Evolutionary conservation across 30 jellyfish, hydroid and myxozoan species (phyloP).

Genomic region (Chrysaora quinquecirrha): DNA sequence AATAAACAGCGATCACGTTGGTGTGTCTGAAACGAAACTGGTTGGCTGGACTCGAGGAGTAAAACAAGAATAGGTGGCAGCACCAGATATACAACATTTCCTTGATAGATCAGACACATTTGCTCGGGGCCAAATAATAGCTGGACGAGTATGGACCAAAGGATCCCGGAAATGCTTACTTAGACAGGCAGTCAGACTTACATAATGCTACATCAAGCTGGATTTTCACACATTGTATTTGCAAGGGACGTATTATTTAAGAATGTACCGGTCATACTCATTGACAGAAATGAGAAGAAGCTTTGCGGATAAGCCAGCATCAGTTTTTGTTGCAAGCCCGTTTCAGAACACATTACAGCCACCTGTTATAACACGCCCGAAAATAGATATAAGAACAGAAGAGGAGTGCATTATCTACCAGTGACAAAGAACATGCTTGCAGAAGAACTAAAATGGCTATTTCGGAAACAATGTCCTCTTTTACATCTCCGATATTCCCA

Average conservation of each 20-base stretch:
- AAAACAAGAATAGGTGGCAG: not conserved
- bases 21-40: conserved; percentile 1
- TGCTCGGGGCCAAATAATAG: not conserved
- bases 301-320: not conserved
- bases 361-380: not conserved
- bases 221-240: not conserved
- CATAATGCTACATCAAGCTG: not conserved
- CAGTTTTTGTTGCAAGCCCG: not conserved
- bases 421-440: not conserved
- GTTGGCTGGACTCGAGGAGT: not conserved
- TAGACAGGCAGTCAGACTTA: not conserved
- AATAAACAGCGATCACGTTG: not conserved
- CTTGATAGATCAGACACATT: not conserved
- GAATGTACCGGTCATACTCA: not conserved
- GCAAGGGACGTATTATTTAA: not conserved
- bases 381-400: not conserved
- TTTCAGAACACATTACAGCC: not conserved
- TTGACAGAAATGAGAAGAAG: not conserved
- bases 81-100: not conserved
- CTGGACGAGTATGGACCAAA: not conserved
- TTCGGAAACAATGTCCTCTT: not conserved
- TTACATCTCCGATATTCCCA: not conserved
- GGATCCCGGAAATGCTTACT: not conserved
- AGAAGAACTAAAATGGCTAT: not conserved
- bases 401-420: not conserved